Evolutionary conservation across 2,113 vertebrate species (phyloP).

Genomic region (Coptodon bakossiorum): DNA sequence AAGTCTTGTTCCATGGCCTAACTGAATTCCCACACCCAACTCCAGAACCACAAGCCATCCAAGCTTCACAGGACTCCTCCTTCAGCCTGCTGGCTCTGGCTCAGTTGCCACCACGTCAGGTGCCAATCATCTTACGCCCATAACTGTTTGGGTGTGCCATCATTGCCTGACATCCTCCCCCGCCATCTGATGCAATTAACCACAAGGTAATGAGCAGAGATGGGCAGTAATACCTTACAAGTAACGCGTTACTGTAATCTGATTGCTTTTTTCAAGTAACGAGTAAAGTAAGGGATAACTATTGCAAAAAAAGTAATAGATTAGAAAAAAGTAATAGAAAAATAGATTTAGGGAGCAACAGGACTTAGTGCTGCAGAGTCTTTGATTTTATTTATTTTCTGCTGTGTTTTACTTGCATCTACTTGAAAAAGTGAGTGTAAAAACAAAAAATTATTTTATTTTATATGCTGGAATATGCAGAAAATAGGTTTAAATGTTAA

Average conservation of each 20-base stretch:
- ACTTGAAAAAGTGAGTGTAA: neutral
- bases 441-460: neutral
- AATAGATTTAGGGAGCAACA: neutral
- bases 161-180: neutral
- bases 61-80: neutral
- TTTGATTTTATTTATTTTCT: neutral
- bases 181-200: neutral
- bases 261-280: rapidly evolving
- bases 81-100: neutral
- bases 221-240: neutral
- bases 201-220: neutral
- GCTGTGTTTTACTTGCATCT: neutral
- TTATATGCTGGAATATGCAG: neutral
- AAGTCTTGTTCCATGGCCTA: neutral
- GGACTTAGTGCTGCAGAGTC: neutral
- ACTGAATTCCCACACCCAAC: neutral
- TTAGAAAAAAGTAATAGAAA: neutral
- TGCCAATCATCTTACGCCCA: neutral
- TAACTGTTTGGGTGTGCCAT: neutral
- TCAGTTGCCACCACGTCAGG: neutral
- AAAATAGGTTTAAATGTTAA: neutral
- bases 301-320: neutral
- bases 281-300: neutral
- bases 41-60: neutral
- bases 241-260: neutral